phyloP scores from a whole-genome alignment of 2,797 vertebrate genomes.

The Champsocephalus gunnari region DNA sequence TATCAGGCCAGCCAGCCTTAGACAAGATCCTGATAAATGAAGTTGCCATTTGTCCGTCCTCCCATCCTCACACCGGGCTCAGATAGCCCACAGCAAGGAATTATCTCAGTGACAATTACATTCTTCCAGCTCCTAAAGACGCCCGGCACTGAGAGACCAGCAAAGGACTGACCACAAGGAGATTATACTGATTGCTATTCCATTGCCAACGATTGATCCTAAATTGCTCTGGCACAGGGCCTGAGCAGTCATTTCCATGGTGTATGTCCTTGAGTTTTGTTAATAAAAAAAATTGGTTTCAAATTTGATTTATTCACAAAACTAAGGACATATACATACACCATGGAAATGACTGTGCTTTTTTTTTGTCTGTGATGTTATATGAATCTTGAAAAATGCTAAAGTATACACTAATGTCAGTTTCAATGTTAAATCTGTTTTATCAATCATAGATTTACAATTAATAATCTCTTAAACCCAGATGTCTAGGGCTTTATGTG shows the following conservation, averaged over 20 bases:
- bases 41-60: slow-evolving; percentile 64
- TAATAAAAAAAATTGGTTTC: slow-evolving; percentile 38
- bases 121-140: slow-evolving; percentile 66
- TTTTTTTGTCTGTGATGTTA: neutral
- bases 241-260: slow-evolving; percentile 21
- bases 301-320: slow-evolving; percentile 19
- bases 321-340: too few relatives aligned
- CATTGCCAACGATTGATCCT: slow-evolving; percentile 60
- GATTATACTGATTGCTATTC: slow-evolving; percentile 73
- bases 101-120: slow-evolving; percentile 66
- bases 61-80: slow-evolving; percentile 42
- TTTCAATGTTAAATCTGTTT: neutral
- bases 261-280: slow-evolving; percentile 27
- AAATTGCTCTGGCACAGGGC: slow-evolving; percentile 62
- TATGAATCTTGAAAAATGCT: slow-evolving; percentile 2
- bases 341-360: neutral
- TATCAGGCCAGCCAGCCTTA: slow-evolving; percentile 65
- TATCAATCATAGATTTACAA: neutral
- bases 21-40: slow-evolving; percentile 71
- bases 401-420: neutral
- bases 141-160: slow-evolving; percentile 54
- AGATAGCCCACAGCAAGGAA: slow-evolving; percentile 56
- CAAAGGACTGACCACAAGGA: slow-evolving; percentile 55
- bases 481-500: neutral
- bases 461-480: neutral